phyloP scores from a whole-genome alignment of 2,797 vertebrate species.

The Crenichthys baileyi region DNA sequence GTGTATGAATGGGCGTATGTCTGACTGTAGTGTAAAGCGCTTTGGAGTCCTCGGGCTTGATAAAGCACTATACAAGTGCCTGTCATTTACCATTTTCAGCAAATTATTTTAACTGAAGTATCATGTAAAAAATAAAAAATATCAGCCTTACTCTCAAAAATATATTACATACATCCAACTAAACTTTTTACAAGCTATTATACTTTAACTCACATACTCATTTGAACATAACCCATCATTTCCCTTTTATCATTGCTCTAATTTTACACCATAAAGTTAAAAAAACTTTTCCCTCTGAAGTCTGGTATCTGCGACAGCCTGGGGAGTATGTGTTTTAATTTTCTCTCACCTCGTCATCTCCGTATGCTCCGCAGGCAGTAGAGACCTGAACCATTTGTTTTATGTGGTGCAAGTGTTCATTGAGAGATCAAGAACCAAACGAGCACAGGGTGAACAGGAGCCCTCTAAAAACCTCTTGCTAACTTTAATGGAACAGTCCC shows the following conservation, averaged over 20 bases:
- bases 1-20: no score
- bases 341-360: conserved; percentile 63
- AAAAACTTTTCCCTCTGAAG: conserved; percentile 59
- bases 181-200: conserved; percentile 10
- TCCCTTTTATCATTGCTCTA: conserved; percentile 54
- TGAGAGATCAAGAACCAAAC: conserved; percentile 72
- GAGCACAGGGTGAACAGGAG: conserved; percentile 61
- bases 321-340: conserved; percentile 62
- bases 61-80: no score
- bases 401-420: conserved; percentile 61
- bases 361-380: conserved; percentile 51
- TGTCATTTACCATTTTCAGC: no score
- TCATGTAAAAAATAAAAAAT: background rate
- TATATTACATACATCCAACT: background rate
- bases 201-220: conserved; percentile 12
- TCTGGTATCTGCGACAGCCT: conserved; percentile 50
- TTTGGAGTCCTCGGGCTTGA: no score
- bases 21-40: no score
- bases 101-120: background rate
- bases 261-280: conserved; percentile 52
- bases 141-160: background rate
- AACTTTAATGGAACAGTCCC: conserved; percentile 72
- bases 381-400: conserved; percentile 59
- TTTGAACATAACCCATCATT: conserved; percentile 50
- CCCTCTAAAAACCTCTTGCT: conserved; percentile 54